These are phyloP conservation scores for Labia minor DNA, from an alignment of 2,888 invertebrate genomes.

Conservation along the genomic window DNA sequence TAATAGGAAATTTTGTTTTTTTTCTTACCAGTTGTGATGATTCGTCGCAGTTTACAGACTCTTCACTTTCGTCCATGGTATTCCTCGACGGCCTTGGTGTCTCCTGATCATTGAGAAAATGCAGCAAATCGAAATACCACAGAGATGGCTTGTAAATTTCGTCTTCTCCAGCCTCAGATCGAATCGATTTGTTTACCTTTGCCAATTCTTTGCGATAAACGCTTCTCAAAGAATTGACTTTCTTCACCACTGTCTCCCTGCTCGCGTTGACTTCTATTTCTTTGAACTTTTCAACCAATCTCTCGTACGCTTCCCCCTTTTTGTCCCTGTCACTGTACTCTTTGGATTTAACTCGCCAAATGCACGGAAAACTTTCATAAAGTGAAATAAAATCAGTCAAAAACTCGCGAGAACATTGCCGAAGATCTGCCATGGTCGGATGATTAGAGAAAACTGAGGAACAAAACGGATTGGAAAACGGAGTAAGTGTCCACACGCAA, in stretches of 20 bases:
- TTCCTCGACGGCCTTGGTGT: background rate
- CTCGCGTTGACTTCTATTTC: conserved; percentile 24
- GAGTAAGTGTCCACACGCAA: too few species aligned
- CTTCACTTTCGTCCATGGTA: conserved; percentile 18
- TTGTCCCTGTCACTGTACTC: conserved; percentile 27
- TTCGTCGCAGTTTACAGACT: conserved; percentile 17
- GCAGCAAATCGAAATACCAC: conserved; percentile 23
- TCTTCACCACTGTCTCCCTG: conserved; percentile 26
- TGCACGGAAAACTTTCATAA: conserved; percentile 27
- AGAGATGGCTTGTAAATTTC: conserved; percentile 24
- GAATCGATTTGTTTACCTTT: conserved; percentile 24
- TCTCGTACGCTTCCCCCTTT: conserved; percentile 26
- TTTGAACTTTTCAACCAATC: conserved; percentile 24
- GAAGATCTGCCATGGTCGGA: conserved; percentile 16
- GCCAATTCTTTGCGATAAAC: conserved; percentile 27
- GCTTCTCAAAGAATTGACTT: conserved; percentile 28
- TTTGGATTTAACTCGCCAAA: conserved; percentile 28
- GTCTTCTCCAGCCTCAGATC: conserved; percentile 25
- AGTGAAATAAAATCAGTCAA: conserved; percentile 27
- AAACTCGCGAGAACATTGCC: conserved; percentile 24
- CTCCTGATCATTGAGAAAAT: conserved; percentile 23
- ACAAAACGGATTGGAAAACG: too few species aligned
- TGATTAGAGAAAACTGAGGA: too few species aligned
- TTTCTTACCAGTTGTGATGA: conserved; percentile 21
- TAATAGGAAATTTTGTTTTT: conserved; percentile 18